These are phyloP conservation scores for Aspidoscelis tigris DNA, from an alignment of 2,113 vertebrate genomes.

Conservation along the genomic window DNA sequence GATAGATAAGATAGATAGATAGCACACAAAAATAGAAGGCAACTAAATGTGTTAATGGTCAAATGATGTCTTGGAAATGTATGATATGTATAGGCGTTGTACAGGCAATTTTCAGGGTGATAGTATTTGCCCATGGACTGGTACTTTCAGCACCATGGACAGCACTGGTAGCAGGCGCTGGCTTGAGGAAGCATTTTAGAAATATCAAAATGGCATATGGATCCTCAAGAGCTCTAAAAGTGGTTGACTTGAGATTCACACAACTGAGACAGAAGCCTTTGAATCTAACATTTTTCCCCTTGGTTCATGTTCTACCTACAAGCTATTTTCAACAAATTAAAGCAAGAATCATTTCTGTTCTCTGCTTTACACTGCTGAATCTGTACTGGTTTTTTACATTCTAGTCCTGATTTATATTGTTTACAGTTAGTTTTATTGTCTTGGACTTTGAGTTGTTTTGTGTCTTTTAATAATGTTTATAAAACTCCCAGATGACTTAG, in stretches of 20 bases:
- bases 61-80: too few relatives aligned
- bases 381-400: not conserved
- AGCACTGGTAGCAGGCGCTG: not conserved
- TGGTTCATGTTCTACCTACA: not conserved
- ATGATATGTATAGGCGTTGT: not conserved
- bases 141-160: slow-evolving; percentile 12
- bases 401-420: not conserved
- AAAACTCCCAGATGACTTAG: not conserved
- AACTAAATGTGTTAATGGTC: not conserved
- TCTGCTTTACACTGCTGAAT: not conserved
- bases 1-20: not conserved
- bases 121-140: not conserved
- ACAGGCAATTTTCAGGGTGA: not conserved
- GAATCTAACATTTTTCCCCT: too few relatives aligned
- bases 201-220: not conserved
- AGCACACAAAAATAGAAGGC: not conserved
- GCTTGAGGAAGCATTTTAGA: too few relatives aligned
- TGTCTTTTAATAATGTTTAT: not conserved
- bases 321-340: not conserved
- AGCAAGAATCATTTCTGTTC: not conserved
- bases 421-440: not conserved
- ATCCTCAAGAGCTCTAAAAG: not conserved
- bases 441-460: not conserved
- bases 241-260: not conserved
- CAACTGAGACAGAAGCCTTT: not conserved